These are phyloP conservation scores for Euschistus heros DNA, from an alignment of 1,140 invertebrate genomes.

Conservation along the genomic window DNA sequence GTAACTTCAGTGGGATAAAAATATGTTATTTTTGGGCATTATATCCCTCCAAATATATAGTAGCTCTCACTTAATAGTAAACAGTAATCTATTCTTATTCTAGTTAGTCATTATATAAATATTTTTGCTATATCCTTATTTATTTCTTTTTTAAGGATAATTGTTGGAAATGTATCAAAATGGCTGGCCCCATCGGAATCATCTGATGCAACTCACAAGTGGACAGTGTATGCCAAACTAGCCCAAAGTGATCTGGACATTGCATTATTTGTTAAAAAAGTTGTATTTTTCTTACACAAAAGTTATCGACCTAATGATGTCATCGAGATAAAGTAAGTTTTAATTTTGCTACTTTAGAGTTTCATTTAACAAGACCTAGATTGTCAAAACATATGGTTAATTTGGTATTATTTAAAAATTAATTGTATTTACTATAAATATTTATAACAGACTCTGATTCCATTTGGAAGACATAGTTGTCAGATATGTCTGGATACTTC, in stretches of 20 bases:
- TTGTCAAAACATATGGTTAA: neutral
- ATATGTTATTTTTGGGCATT: too few species aligned
- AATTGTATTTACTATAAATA: neutral
- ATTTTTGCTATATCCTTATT: slow-evolving; percentile 31
- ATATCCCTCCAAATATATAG: too few species aligned
- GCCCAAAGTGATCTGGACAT: slow-evolving; percentile 49
- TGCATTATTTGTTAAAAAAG: slow-evolving; percentile 55
- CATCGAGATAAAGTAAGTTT: slow-evolving; percentile 57
- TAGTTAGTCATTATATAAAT: slow-evolving; percentile 19
- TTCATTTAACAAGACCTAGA: slow-evolving; percentile 13
- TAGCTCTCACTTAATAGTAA: too few species aligned
- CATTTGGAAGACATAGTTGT: too few species aligned
- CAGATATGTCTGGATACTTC: too few species aligned
- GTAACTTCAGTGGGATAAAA: too few species aligned
- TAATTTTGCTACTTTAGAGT: slow-evolving; percentile 20
- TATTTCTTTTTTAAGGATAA: slow-evolving; percentile 36
- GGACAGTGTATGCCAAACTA: slow-evolving; percentile 76
- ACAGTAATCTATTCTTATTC: neutral
- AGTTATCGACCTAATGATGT: slow-evolving; percentile 82
- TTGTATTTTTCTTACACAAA: slow-evolving; percentile 71
- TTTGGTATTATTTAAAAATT: neutral
- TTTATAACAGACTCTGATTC: too few species aligned
- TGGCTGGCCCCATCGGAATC: slow-evolving; percentile 57
- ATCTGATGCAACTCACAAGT: slow-evolving; percentile 73
- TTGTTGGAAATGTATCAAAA: slow-evolving; percentile 78